Evolutionary conservation across 1,140 invertebrate genomes (phyloP).

Genomic region (Delia radicum): DNA sequence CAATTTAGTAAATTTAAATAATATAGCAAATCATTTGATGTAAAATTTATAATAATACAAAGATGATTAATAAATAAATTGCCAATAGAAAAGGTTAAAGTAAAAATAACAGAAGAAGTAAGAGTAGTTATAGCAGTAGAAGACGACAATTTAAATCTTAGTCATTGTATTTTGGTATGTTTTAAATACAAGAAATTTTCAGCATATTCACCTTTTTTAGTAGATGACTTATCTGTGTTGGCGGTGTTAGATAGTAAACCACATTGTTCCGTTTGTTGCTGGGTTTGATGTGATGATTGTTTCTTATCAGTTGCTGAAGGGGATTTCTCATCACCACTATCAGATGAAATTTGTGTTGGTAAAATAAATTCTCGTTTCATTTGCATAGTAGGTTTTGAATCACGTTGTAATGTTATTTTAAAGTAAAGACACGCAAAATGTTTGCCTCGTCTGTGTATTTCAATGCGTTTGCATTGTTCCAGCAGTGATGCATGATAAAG

Average conservation of each 20-base stretch:
- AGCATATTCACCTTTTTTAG: conserved; percentile 33
- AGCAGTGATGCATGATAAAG: conserved; percentile 44
- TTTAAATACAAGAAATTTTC: conserved; percentile 27
- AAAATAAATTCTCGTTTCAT: background rate
- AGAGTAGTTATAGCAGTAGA: background rate
- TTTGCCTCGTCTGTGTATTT: conserved; percentile 40
- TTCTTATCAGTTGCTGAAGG: conserved; percentile 9
- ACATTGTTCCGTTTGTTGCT: background rate
- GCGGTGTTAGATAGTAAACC: background rate
- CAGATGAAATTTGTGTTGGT: background rate
- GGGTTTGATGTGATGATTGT: background rate
- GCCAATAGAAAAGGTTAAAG: no score
- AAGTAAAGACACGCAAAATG: conserved; percentile 47
- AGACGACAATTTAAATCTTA: conserved; percentile 8
- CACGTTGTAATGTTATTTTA: conserved; percentile 41
- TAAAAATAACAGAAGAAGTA: background rate
- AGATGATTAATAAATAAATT: background rate
- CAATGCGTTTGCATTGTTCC: conserved; percentile 50
- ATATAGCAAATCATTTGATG: background rate
- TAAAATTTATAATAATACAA: background rate
- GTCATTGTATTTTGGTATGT: conserved; percentile 30
- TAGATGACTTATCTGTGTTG: background rate
- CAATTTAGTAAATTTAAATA: conserved; percentile 19
- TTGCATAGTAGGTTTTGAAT: background rate
- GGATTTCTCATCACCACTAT: conserved; percentile 13